A percentile compares a stretch with the other conserved stretches of the same genome.
Evolutionary conservation across 92 coral and sea anemone genomes (phyloP).

Genomic region (Anthopleura xanthogrammica): DNA sequence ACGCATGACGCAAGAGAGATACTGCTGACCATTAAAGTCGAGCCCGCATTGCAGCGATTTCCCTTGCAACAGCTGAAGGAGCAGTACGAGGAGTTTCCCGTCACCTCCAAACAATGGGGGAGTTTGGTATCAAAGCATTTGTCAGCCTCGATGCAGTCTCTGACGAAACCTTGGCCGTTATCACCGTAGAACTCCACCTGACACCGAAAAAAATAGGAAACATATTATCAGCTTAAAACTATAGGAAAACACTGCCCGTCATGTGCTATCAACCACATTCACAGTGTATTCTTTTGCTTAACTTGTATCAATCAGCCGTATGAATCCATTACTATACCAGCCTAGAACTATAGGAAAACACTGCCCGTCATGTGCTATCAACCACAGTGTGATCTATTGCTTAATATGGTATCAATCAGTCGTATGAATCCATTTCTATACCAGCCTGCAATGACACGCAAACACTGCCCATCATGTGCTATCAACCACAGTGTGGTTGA

Average conservation of each 20-base stretch:
- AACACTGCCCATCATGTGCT: no score
- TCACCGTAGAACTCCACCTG: conserved; percentile 24
- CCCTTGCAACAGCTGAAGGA: conserved; percentile 27
- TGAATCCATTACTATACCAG: no score
- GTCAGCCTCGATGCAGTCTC: conserved; percentile 20
- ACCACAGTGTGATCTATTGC: no score
- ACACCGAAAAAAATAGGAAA: background rate
- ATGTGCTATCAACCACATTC: no score
- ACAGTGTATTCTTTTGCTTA: no score
- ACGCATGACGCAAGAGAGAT: background rate
- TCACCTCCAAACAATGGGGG: conserved; percentile 20
- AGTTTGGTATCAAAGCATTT: conserved; percentile 18
- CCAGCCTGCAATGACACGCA: no score
- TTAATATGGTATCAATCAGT: no score
- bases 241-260: background rate
- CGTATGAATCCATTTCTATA: no score
- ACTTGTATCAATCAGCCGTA: no score
- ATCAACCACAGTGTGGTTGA: no score
- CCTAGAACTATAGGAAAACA: no score
- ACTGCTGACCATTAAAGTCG: background rate
- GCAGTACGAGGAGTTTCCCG: conserved; percentile 16
- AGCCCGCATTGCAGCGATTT: conserved; percentile 20
- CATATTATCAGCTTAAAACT: background rate
- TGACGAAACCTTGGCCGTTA: conserved; percentile 21
- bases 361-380: no score